phyloP scores from a whole-genome alignment of 2,113 vertebrate genomes.

The Vidua chalybeata region DNA sequence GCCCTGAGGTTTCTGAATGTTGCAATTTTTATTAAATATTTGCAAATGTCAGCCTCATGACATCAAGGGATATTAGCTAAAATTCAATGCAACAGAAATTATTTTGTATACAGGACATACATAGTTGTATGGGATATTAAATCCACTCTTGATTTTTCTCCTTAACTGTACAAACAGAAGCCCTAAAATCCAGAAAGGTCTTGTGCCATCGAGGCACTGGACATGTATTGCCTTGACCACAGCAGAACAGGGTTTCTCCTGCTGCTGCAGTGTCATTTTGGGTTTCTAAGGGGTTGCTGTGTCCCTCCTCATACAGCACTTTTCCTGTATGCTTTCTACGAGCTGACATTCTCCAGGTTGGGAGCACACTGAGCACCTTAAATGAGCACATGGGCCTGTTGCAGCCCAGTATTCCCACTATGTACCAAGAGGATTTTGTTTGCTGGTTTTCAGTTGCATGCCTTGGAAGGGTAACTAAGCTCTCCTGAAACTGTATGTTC shows the following conservation, averaged over 20 bases:
- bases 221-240: background rate
- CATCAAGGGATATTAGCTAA: background rate
- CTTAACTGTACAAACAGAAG: background rate
- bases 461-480: background rate
- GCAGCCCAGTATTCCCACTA: background rate
- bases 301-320: background rate
- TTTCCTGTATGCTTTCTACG: background rate
- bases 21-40: background rate
- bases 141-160: background rate
- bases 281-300: background rate
- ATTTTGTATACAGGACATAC: background rate
- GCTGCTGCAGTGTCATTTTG: background rate
- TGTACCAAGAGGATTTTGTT: background rate
- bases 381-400: background rate
- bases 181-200: background rate
- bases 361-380: background rate
- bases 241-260: background rate
- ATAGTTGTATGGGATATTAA: background rate
- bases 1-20: background rate
- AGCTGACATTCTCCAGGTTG: background rate
- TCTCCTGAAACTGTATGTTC: background rate
- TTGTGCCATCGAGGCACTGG: background rate
- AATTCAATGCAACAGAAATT: background rate
- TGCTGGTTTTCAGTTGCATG: background rate
- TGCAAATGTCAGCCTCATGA: background rate